Base-by-base conservation (phyloP, 1,140 invertebrate species). In the Polyergus mexicanus region DNA sequence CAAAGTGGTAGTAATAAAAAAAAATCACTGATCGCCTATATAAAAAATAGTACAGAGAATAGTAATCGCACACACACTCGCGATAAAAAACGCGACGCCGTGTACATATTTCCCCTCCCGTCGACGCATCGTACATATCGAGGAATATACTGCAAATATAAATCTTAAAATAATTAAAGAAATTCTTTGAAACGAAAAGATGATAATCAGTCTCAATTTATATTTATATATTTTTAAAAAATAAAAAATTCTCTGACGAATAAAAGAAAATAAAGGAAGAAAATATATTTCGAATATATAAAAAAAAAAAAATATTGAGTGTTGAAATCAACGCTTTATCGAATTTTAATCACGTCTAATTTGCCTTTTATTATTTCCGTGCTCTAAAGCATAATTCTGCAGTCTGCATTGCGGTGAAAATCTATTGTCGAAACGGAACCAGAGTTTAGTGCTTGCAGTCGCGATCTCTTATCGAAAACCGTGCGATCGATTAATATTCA, bases 11-110 rank as follows among this genome's bases (percentile, higher is more conserved):
- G 35, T 83, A 83, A 74, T 83, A 83, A 74, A 83, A 80, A 76
- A 83, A 81, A 72, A 83, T 62, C 51, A 83, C 78, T 83, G 78
- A 83, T 83, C 78, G 68, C 58, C 8, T 28, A 16, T 83, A 72
- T 83, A 83, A 83, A 83, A 83, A 83, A 74, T 83, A 38, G 38
- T 19, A 38, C 77, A 38, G 25, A 72, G 66, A n/a, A 44, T 32
- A 10, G 35, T 72, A 22, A 66, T 35, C 28, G 76, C 63, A 10
- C 63, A 10, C 63, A n/a, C 44, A 35, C n/a, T 56, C 19, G 3
- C 19, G 35, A 72, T 72, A 38, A 81, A 72, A 81, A 81, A 81
- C 38, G 25, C 38, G 25, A 32, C 38, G 19, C 19, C 3, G 22
- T 72, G 54, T 83, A 83, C 13, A 44, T 83, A 72, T 60, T 58